A percentile compares a stretch with the other conserved stretches of the same genome.
phyloP scores from a whole-genome alignment of 2,888 invertebrate species.

The Andrena marginata region DNA sequence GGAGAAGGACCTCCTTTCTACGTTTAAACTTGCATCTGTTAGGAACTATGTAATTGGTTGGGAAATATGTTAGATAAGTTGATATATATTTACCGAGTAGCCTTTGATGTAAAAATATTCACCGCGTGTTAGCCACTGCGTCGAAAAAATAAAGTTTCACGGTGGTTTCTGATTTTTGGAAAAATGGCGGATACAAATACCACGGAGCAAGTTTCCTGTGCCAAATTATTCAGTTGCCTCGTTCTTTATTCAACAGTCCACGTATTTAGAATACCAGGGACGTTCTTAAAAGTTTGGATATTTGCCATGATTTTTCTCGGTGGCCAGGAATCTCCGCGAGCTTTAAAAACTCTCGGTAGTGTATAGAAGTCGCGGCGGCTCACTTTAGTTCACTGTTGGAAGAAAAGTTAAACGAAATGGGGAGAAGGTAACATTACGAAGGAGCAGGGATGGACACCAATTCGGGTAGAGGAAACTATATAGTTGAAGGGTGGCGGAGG shows the following conservation, averaged over 20 bases:
- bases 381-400: constrained; percentile 3
- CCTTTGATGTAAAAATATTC: constrained; percentile 1
- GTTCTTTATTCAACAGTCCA: background rate
- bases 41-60: constrained; percentile 16
- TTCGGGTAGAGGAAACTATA: background rate
- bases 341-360: background rate
- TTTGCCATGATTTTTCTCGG: background rate
- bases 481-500: constrained; percentile 3
- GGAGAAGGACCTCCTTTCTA: background rate
- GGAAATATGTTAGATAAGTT: constrained; percentile 37
- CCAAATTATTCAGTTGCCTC: background rate
- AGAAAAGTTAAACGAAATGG: constrained; percentile 7
- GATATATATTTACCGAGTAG: background rate
- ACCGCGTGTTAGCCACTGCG: background rate
- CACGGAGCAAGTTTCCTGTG: no score
- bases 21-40: constrained; percentile 12
- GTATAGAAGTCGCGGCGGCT: background rate
- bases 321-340: background rate
- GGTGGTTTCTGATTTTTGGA: background rate
- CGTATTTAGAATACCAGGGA: background rate
- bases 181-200: background rate
- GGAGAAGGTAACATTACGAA: background rate
- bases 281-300: background rate
- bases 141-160: background rate
- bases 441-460: background rate